Evolutionary conservation across 2,797 vertebrate species (phyloP).

Genomic region (Odontamblyopus lacepedii): DNA sequence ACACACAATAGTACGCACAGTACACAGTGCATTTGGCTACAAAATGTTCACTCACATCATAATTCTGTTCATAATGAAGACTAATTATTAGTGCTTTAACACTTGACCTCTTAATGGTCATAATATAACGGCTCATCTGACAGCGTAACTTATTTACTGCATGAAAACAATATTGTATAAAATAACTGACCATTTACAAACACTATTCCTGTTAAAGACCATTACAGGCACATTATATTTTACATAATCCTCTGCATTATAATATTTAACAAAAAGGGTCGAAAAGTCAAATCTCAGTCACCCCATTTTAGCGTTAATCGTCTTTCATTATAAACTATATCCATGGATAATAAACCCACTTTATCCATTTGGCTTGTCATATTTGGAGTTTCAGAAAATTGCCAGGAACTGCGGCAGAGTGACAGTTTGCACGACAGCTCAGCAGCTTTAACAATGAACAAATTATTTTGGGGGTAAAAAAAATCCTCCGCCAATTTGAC

Average conservation of each 20-base stretch:
- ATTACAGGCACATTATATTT: too few relatives aligned
- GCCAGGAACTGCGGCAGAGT: slow-evolving; percentile 32
- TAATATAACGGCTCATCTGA: neutral
- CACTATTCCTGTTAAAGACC: neutral
- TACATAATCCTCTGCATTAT: neutral
- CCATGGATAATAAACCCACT: slow-evolving; percentile 40
- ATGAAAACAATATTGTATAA: too few relatives aligned
- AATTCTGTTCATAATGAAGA: neutral
- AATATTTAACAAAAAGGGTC: slow-evolving; percentile 22
- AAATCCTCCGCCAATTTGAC: slow-evolving; percentile 20
- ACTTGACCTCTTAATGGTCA: neutral
- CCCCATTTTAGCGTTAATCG: slow-evolving; percentile 42
- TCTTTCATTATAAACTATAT: slow-evolving; percentile 34
- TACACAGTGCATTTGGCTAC: neutral
- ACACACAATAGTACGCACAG: too few relatives aligned
- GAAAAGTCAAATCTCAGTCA: slow-evolving; percentile 21
- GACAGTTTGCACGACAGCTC: slow-evolving; percentile 48
- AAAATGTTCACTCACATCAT: neutral
- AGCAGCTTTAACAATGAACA: slow-evolving; percentile 26
- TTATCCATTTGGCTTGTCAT: slow-evolving; percentile 40
- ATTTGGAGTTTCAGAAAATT: slow-evolving; percentile 34
- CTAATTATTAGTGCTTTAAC: neutral
- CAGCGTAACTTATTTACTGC: neutral
- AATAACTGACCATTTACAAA: neutral
- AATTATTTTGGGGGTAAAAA: slow-evolving; percentile 14